phyloP scores from a whole-genome alignment of 2,113 vertebrate genomes.

The Ctenodactylus gundi region DNA sequence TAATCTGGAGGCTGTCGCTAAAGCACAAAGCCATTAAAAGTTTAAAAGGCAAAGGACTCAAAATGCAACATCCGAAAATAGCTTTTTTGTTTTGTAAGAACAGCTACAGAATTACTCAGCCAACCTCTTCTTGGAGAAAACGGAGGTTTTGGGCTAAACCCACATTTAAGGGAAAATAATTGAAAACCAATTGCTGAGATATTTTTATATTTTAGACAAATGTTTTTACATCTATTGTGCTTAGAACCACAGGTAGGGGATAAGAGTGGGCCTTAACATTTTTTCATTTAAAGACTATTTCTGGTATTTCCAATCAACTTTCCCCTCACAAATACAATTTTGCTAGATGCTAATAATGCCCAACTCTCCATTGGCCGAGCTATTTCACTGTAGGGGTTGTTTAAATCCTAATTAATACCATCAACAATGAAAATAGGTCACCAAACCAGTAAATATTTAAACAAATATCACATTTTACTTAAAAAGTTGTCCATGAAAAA shows the following conservation, averaged over 20 bases:
- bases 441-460: conserved; percentile 83
- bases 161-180: conserved; percentile 19
- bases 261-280: background rate
- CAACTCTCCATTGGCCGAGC: background rate
- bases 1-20: background rate
- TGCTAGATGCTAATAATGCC: conserved; percentile 35
- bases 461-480: conserved; percentile 80
- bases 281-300: background rate
- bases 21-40: background rate
- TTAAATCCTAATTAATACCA: conserved; percentile 79
- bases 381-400: conserved; percentile 53
- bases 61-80: conserved; percentile 46
- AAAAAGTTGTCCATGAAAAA: conserved; percentile 74
- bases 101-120: background rate
- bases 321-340: background rate
- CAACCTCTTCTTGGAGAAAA: conserved; percentile 7
- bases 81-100: conserved; percentile 25
- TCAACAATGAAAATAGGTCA: conserved; percentile 81
- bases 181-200: background rate
- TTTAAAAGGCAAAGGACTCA: background rate
- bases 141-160: background rate
- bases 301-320: conserved; percentile 34
- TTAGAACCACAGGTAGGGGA: background rate
- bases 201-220: conserved; percentile 2
- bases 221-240: conserved; percentile 5